Conservation (phyloP, 2,888 invertebrate genomes). For the Buathra laborator region DNA sequence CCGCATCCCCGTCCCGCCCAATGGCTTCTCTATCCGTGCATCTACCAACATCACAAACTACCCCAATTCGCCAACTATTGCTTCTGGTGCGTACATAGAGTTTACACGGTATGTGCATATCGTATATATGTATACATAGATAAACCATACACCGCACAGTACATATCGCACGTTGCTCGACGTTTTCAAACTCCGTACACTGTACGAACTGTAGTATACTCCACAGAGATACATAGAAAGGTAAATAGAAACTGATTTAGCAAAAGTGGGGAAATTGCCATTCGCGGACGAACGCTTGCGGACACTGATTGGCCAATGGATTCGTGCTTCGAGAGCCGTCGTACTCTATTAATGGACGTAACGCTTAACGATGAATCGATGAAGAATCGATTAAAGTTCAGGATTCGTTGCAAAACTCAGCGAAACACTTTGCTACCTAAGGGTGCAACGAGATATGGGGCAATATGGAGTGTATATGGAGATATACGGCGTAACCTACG, state of each 20-base stretch:
- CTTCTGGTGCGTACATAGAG: constrained; percentile 16
- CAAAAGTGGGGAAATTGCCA: constrained; percentile 5
- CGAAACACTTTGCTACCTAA: background rate
- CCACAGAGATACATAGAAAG: background rate
- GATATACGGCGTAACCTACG: too few species aligned
- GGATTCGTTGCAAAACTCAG: background rate
- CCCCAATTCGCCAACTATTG: constrained; percentile 56
- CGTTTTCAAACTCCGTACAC: background rate
- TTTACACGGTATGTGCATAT: constrained; percentile 22
- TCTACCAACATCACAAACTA: constrained; percentile 55
- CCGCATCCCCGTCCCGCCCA: constrained; percentile 46
- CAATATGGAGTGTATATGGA: too few species aligned
- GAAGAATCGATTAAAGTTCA: constrained; percentile 7
- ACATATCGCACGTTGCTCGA: background rate
- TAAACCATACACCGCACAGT: background rate
- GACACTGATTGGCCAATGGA: constrained; percentile 13
- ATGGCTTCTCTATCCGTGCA: constrained; percentile 18
- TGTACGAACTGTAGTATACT: background rate
- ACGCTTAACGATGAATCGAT: constrained; percentile 31
- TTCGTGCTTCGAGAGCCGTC: background rate
- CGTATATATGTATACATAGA: background rate
- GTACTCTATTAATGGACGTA: constrained; percentile 1
- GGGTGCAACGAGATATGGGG: background rate
- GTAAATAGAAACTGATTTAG: constrained; percentile 7
- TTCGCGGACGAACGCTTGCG: constrained; percentile 5